These are phyloP conservation scores for Rhagonycha lutea DNA, from an alignment of 2,888 invertebrate species.

Conservation along the genomic window DNA sequence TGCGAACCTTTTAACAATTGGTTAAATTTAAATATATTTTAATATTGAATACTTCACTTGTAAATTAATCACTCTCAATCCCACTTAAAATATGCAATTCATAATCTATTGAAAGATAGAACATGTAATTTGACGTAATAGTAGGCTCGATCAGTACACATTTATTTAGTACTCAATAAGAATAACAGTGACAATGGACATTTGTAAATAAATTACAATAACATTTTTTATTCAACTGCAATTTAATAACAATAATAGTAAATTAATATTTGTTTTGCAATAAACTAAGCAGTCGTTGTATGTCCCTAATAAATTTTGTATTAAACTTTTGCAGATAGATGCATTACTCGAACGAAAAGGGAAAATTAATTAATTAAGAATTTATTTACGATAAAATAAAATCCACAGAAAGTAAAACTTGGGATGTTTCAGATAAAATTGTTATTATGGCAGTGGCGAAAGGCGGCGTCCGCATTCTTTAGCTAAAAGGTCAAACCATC, in stretches of 20 bases:
- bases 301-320: neutral
- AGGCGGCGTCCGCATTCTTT: conserved; percentile 28
- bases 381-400: neutral
- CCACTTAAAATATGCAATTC: neutral
- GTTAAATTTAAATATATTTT: neutral
- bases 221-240: neutral
- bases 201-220: neutral
- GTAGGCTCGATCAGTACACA: neutral
- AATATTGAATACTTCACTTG: neutral
- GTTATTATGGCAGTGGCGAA: conserved; percentile 3
- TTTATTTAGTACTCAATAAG: neutral
- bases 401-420: conserved; percentile 17
- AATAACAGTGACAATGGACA: neutral
- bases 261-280: neutral
- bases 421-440: neutral
- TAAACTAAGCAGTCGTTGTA: neutral
- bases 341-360: no score
- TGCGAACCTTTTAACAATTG: neutral
- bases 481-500: conserved; percentile 23
- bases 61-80: neutral
- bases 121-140: neutral
- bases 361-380: neutral
- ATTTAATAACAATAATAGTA: neutral
- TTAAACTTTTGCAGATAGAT: no score
- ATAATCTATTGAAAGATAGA: neutral